These are phyloP conservation scores for Rhagium mordax DNA, from an alignment of 2,888 invertebrate genomes.

Conservation along the genomic window DNA sequence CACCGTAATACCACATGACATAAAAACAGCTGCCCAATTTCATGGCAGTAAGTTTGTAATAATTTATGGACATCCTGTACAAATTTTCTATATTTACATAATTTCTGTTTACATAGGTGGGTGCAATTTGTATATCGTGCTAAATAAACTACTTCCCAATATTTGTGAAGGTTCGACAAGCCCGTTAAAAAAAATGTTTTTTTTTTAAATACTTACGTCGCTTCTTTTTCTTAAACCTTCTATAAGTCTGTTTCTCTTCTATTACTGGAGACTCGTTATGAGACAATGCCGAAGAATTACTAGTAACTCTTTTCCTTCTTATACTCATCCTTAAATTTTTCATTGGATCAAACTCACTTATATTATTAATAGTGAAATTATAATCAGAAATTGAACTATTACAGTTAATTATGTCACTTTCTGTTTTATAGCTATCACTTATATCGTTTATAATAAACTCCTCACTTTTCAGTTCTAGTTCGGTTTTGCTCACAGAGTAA, in stretches of 20 bases:
- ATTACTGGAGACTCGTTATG: slow-evolving; percentile 63
- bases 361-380: slow-evolving; percentile 58
- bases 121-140: too few relatives aligned
- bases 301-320: slow-evolving; percentile 66
- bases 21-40: too few relatives aligned
- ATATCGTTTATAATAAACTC: slow-evolving; percentile 45
- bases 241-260: slow-evolving; percentile 62
- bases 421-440: slow-evolving; percentile 53
- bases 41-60: too few relatives aligned
- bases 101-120: too few relatives aligned
- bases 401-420: slow-evolving; percentile 55
- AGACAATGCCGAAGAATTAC: slow-evolving; percentile 67
- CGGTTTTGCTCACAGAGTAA: slow-evolving; percentile 40
- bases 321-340: slow-evolving; percentile 68
- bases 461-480: slow-evolving; percentile 49
- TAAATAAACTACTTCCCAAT: too few relatives aligned
- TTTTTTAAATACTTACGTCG: slow-evolving; percentile 61
- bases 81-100: too few relatives aligned
- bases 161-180: too few relatives aligned
- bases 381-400: slow-evolving; percentile 51
- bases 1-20: too few relatives aligned
- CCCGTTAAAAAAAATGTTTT: too few relatives aligned
- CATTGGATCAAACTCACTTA: slow-evolving; percentile 64
- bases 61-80: too few relatives aligned
- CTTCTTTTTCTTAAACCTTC: slow-evolving; percentile 62